Evolutionary conservation across 2,113 vertebrate species (phyloP), one percentile per base, ranked within the genome.

Genomic region (Sinocyclocheilus grahami): DNA sequence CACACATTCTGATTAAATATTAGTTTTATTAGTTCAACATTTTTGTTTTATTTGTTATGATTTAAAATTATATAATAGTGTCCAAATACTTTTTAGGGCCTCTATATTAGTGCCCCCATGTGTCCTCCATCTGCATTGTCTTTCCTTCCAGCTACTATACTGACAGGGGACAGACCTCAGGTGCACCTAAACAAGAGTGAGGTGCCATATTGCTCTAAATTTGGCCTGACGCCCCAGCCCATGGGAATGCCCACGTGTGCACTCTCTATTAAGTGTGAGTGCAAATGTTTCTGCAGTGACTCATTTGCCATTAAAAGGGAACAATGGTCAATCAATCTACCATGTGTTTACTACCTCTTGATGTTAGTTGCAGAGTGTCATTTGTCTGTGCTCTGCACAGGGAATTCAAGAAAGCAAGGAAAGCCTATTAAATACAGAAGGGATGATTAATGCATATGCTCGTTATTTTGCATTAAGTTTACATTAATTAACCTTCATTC

Each of bases 401-500:
- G 39, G 51, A 46, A 18, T 84, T 83, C 14, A 48, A 39, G 88
- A 87, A 74, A 74, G 77, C 82, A 20, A 55, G 39, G 87, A 85
- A 78, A 75, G 75, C 78, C 84, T 87, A 90, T 92, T 89, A 90
- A 93, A 92, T 87, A 88, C 89, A 91, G 82, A 92, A 89, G 89
- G 89, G 87, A 90, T 92, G 89, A 92, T 94, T 91, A 90, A 92
- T 93, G 89, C 89, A 91, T 87, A 86, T 86, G 83, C 89, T 90
- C 20, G 60, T 86, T 89, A 89, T 77, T 89, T 87, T 90, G 82
- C 82, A 91, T 86, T 83, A 76, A 82, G 87, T 85, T 78, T 91
- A 83, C 90, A 86, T 89, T 93, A 90, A 93, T 93, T 92, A 93
- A 91, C 92, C 90, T 86, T 84, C 91, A 87, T 85, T 90, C 79